A percentile compares a stretch with the other conserved stretches of the same genome.
Evolutionary conservation across 2,797 vertebrate genomes (phyloP).

Genomic region (Eulemur coronatus): DNA sequence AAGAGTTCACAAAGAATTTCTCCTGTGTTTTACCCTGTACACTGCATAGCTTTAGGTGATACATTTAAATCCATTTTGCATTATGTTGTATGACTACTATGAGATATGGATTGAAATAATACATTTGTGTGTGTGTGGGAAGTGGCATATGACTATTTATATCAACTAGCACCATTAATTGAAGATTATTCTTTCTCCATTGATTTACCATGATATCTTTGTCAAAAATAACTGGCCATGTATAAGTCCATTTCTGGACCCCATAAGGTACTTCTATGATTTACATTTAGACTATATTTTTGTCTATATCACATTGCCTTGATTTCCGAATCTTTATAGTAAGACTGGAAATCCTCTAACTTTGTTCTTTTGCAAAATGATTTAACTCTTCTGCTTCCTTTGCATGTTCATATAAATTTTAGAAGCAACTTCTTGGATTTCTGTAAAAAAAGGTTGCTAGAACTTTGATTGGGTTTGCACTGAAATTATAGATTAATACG

Average conservation of each 20-base stretch:
- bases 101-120: neutral
- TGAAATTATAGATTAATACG: neutral
- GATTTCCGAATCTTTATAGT: neutral
- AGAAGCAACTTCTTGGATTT: neutral
- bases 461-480: neutral
- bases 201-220: neutral
- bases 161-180: neutral
- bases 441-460: neutral
- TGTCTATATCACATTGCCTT: neutral
- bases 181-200: neutral
- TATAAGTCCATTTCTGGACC: neutral
- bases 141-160: neutral
- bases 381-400: neutral
- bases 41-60: neutral
- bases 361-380: neutral
- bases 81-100: neutral
- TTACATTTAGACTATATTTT: neutral
- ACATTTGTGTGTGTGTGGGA: neutral
- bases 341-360: neutral
- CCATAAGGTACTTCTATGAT: neutral
- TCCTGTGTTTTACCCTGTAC: neutral
- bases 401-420: neutral
- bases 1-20: neutral
- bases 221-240: neutral
- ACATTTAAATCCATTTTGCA: neutral